Conservation (phyloP, 2,888 invertebrate genomes). For the Trissolcus brochymenae region DNA sequence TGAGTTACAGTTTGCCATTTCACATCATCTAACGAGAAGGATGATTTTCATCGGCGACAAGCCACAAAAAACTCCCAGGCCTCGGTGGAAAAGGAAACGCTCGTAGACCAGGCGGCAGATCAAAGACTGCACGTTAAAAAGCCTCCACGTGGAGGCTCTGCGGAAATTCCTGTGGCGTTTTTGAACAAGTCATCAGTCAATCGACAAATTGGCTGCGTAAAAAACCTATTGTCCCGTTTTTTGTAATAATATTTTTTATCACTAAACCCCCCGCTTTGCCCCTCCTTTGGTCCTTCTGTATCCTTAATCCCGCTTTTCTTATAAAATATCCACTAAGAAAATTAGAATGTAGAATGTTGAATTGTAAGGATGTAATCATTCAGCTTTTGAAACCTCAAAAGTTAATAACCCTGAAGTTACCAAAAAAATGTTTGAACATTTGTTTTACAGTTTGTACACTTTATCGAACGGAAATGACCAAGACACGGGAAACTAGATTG, state of each 20-base stretch:
- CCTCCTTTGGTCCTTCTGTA: too few species aligned
- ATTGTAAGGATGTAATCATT: too few species aligned
- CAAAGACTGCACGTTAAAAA: slow-evolving; percentile 27
- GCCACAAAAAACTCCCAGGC: slow-evolving; percentile 25
- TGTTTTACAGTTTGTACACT: too few species aligned
- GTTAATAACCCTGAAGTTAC: too few species aligned
- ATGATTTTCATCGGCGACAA: slow-evolving; percentile 39
- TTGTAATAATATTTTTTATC: not conserved
- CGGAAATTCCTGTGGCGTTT: slow-evolving; percentile 41
- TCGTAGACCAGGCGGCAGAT: slow-evolving; percentile 26
- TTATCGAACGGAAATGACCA: too few species aligned
- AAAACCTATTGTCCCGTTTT: slow-evolving; percentile 10
- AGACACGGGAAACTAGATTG: too few species aligned
- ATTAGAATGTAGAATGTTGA: too few species aligned
- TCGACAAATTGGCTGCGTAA: slow-evolving; percentile 36
- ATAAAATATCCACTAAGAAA: too few species aligned
- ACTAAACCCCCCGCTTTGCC: too few species aligned
- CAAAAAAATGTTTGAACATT: too few species aligned
- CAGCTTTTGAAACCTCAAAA: too few species aligned
- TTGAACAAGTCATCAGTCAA: slow-evolving; percentile 29
- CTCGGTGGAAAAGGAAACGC: slow-evolving; percentile 31
- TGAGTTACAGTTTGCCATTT: slow-evolving; percentile 51
- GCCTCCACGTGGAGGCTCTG: slow-evolving; percentile 24
- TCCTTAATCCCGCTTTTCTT: too few species aligned
- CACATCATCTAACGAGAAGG: slow-evolving; percentile 51